Evolutionary conservation across 2,113 vertebrate species (phyloP), one percentile per base, ranked within the genome.

Genomic region (Piprites chloris): DNA sequence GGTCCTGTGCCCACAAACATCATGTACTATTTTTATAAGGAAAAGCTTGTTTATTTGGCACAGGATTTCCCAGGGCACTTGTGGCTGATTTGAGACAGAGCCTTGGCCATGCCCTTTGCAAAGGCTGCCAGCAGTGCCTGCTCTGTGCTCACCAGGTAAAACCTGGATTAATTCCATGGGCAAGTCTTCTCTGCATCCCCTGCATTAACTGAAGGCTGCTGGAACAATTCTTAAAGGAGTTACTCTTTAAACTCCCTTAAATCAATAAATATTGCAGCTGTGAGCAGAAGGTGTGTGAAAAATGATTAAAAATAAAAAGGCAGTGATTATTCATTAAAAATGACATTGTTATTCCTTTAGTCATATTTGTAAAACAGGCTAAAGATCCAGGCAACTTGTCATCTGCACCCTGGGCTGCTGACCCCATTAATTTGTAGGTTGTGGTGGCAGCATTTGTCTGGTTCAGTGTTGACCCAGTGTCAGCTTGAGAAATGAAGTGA

Each of bases 401-500:
- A 56, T 33, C 15, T 67, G 69, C 58, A n/a, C 55, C 71, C 87
- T 15, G 76, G 87, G 73, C 91, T 81, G 52, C 73, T 90, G 92
- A 59, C 37, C 81, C 66, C 62, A 9, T 90, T 77, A 14, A 50
- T 75, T 80, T 66, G 20, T 22, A 58, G 73, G 68, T 61, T 62
- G 9, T 11, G 74, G 87, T 69, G 87, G 91, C 93, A 96, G 85
- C 83, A 37, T 76, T 65, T 89, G 52, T 89, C 84, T 95, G 35
- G 9, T 19, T 78, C 26, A 12, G 69, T 89, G 96, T 90, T 95
- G 94, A 85, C 71, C 28, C 82, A 74, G 72, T 50, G 88, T 91
- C 95, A 91, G 8, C 13, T 9, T 75, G 92, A 97, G 90, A 66
- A 91, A 96, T 83, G 87, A 94, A 44, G 41, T 6, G 42, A 94